Evolutionary conservation across 2,797 vertebrate genomes (phyloP).

Genomic region (Myotis findleyi): DNA sequence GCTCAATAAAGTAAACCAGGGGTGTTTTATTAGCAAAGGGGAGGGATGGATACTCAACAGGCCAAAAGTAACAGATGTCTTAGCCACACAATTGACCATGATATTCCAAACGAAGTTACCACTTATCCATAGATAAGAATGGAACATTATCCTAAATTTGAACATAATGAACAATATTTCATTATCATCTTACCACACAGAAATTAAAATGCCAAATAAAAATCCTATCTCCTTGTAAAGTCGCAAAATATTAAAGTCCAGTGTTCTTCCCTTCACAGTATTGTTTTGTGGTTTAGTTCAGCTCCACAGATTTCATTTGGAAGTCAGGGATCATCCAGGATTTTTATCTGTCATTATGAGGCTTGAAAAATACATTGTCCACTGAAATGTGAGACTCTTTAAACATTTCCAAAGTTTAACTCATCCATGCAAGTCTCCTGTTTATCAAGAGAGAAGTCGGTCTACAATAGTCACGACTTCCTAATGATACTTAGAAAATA

Average conservation of each 20-base stretch:
- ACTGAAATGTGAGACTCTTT: neutral
- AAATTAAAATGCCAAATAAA: slow-evolving; percentile 40
- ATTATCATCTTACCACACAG: neutral
- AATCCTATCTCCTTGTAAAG: neutral
- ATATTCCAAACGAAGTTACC: neutral
- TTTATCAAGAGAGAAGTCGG: neutral
- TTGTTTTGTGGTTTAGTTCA: neutral
- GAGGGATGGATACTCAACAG: neutral
- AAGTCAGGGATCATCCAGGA: neutral
- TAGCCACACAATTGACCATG: neutral
- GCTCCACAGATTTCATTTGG: neutral
- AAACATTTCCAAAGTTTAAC: neutral
- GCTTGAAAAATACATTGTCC: neutral
- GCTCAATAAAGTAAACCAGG: neutral
- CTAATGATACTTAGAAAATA: neutral
- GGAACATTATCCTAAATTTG: neutral
- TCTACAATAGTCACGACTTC: neutral
- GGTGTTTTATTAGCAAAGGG: neutral
- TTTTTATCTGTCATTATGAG: neutral
- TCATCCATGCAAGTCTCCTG: neutral
- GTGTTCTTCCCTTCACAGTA: neutral
- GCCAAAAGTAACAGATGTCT: neutral
- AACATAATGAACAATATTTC: neutral
- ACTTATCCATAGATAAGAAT: neutral
- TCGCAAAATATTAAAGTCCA: neutral